A percentile compares a stretch with the other conserved stretches of the same genome.
Evolutionary conservation across 2,888 invertebrate species (phyloP).

Genomic region (Allophyes oxyacanthae): DNA sequence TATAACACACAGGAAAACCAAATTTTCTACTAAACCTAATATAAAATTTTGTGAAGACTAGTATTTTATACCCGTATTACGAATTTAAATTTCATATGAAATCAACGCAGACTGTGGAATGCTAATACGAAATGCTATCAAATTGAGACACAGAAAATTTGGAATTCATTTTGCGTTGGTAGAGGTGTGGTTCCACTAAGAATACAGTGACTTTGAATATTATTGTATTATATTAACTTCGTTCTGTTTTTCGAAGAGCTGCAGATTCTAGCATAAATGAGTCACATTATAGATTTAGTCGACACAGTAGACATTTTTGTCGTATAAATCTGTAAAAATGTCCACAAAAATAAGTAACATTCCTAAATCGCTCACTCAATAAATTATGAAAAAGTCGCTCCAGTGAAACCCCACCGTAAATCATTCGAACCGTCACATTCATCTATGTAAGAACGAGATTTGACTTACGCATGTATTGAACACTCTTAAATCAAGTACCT

Average conservation of each 20-base stretch:
- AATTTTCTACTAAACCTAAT: conserved; percentile 8
- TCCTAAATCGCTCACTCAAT: too few relatives aligned
- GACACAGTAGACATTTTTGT: too few relatives aligned
- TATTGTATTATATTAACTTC: too few relatives aligned
- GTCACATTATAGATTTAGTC: too few relatives aligned
- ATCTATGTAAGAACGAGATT: conserved; percentile 33
- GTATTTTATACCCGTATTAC: conserved; percentile 30
- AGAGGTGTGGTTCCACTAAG: conserved; percentile 28
- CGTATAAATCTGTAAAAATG: too few relatives aligned
- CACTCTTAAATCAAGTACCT: conserved; percentile 48
- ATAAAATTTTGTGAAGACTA: conserved; percentile 18
- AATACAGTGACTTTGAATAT: too few relatives aligned
- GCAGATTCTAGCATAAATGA: too few relatives aligned
- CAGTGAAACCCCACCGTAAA: conserved; percentile 32
- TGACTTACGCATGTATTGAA: conserved; percentile 55
- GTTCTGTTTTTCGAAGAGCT: too few relatives aligned
- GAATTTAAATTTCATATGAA: conserved; percentile 65
- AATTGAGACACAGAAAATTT: conserved; percentile 60
- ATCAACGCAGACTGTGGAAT: conserved; percentile 60
- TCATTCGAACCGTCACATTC: conserved; percentile 22
- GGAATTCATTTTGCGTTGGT: conserved; percentile 55
- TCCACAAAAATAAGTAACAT: too few relatives aligned
- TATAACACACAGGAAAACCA: conserved; percentile 5
- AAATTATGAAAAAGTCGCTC: conserved; percentile 23
- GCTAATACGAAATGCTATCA: conserved; percentile 59